These are phyloP conservation scores for Saccopteryx bilineata DNA, from an alignment of 2,113 vertebrate species.

Conservation along the genomic window DNA sequence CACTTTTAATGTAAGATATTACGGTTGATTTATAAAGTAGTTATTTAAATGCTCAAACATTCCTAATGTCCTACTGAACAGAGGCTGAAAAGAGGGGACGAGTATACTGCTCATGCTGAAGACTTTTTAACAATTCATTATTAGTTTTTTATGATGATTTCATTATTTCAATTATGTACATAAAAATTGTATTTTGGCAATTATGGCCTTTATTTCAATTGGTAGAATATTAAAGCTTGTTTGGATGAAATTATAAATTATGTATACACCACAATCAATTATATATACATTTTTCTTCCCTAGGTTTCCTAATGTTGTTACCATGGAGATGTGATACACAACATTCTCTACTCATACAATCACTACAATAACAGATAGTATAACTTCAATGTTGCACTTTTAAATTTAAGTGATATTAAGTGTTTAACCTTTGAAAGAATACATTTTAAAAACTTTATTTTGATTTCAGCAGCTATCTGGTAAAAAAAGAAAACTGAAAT, in stretches of 20 bases:
- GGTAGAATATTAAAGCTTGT: background rate
- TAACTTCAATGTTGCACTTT: conserved; percentile 1
- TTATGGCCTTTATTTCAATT: background rate
- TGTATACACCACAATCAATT: background rate
- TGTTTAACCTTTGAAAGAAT: conserved; percentile 28
- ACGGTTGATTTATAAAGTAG: background rate
- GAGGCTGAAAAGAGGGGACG: background rate
- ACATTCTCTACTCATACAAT: conserved; percentile 14
- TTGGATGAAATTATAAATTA: conserved; percentile 43
- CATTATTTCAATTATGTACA: background rate
- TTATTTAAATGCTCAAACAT: background rate
- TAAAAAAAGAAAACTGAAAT: background rate
- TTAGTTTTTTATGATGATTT: conserved; percentile 13
- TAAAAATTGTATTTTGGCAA: conserved; percentile 44
- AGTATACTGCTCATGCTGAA: background rate
- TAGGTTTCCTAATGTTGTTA: background rate
- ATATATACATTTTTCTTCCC: background rate
- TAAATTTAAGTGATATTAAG: conserved; percentile 14
- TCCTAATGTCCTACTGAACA: conserved; percentile 2
- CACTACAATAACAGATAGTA: background rate
- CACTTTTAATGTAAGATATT: background rate
- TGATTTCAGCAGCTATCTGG: background rate
- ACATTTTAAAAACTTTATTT: conserved; percentile 38
- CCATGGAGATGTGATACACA: background rate
- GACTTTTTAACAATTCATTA: background rate